phyloP scores from a whole-genome alignment of 2,113 vertebrate genomes.

The Macquaria ambigua region DNA sequence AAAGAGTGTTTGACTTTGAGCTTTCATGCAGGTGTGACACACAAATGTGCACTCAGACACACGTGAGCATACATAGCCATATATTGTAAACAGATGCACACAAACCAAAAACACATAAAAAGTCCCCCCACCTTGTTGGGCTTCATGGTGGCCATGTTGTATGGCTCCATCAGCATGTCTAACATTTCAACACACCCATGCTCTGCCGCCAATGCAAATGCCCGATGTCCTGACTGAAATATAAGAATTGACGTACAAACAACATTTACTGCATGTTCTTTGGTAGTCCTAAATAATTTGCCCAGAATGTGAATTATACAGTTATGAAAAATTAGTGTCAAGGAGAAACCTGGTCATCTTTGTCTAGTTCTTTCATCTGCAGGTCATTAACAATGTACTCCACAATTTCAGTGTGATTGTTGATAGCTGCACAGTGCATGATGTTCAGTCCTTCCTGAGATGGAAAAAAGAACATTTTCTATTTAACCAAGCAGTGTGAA shows the following conservation, averaged over 20 bases:
- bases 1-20: slow-evolving; percentile 73
- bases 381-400: slow-evolving; percentile 91
- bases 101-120: background rate
- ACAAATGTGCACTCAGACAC: slow-evolving; percentile 11
- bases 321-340: background rate
- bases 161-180: slow-evolving; percentile 82
- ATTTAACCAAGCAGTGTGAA: background rate
- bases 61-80: background rate
- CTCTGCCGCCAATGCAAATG: slow-evolving; percentile 89
- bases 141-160: slow-evolving; percentile 88
- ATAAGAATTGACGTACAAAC: background rate
- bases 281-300: background rate
- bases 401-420: slow-evolving; percentile 87
- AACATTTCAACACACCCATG: slow-evolving; percentile 88
- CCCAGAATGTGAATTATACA: background rate
- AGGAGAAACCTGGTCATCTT: slow-evolving; percentile 84
- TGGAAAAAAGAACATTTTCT: slow-evolving; percentile 6
- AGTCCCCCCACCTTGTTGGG: slow-evolving; percentile 86
- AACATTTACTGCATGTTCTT: background rate
- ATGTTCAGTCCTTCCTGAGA: slow-evolving; percentile 90
- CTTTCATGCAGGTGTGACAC: slow-evolving; percentile 48
- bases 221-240: slow-evolving; percentile 86
- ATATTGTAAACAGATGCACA: background rate
- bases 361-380: slow-evolving; percentile 89
- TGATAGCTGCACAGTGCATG: slow-evolving; percentile 92